Evolutionary conservation across 2,797 vertebrate genomes (phyloP), one percentile per base, ranked within the genome.

Genomic region (Sebastolobus altivelis): DNA sequence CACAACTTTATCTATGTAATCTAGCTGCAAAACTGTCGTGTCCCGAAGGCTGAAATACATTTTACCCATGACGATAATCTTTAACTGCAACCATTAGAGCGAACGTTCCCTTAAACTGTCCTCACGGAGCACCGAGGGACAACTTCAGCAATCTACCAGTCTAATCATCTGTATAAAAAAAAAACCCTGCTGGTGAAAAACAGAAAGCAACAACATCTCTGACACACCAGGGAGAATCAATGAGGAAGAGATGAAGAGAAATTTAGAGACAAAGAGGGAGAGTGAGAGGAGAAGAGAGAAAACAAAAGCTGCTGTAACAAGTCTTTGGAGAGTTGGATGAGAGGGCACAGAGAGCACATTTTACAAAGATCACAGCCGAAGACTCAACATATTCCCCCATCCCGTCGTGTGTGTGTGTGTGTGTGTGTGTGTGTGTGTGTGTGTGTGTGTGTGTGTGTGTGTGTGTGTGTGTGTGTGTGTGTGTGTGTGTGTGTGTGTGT

Each of bases 281-380:
- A 85, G 87, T 67, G 82, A 88, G 77, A 84, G 75, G 75, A 66
- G 82, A 87, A 88, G 83, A 90, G 89, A 88, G 88, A 92, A 94
- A 95, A 95, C 91, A 93, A 93, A 94, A 93, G 93, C 92, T 90
- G 87, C 90, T 89, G 88, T 94, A 93, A 94, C 93, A 93, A 93
- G 93, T 94, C 94, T 94, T 93, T 80, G 55, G 94, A 95, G 93
- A 93, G 91, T 91, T 88, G 87, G 92, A 93, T 93, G 87, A 93
- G 91, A 94, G 92, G 92, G 89, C 90, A 94, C 82, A 86, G 86
- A 92, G 92, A 94, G 92, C 89, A 91, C 91, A 90, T 92, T 93
- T 92, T 88, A 92, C 85, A 88, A 80, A 92, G 91, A 94, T 92
- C 89, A 92, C 91, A 93, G 93, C 83, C 80, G 89, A 81, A 92